Evolutionary conservation across 2,888 invertebrate species (phyloP).

Genomic region (Zele albiditarsus): DNA sequence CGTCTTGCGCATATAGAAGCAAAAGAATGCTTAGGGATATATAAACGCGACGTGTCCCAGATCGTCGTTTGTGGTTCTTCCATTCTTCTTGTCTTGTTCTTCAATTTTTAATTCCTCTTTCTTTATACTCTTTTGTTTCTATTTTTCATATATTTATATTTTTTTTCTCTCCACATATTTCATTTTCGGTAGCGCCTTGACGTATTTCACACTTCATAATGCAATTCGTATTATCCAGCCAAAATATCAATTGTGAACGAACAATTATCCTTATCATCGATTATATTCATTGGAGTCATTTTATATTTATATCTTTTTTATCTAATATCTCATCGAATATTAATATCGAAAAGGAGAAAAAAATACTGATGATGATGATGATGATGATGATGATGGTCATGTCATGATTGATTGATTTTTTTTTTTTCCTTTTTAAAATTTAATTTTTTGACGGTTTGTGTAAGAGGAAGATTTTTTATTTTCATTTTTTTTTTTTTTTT

Average conservation of each 20-base stretch:
- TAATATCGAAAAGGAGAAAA: no score
- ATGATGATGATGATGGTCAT: no score
- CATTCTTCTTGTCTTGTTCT: slow-evolving; percentile 22
- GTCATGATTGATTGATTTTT: neutral
- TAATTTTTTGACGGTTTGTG: neutral
- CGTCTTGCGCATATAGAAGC: slow-evolving; percentile 16
- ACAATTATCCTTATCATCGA: no score
- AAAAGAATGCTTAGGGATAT: slow-evolving; percentile 25
- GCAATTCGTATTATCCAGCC: neutral
- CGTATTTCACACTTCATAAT: no score
- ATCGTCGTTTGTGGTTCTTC: slow-evolving; percentile 37
- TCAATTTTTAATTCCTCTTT: slow-evolving; percentile 9
- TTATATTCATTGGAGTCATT: no score
- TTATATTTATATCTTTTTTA: no score
- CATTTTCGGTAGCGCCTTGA: neutral
- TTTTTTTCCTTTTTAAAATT: neutral
- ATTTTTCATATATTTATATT: neutral
- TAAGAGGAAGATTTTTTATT: slow-evolving; percentile 1
- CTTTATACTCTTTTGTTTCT: neutral
- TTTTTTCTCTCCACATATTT: neutral
- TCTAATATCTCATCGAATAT: no score
- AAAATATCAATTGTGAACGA: neutral
- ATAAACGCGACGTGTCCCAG: slow-evolving; percentile 17
- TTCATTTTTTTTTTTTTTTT: slow-evolving; percentile 24
- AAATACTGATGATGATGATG: no score